These are phyloP conservation scores for Plumapathes pennacea DNA, from an alignment of 92 coral and sea anemone genomes.

Conservation along the genomic window DNA sequence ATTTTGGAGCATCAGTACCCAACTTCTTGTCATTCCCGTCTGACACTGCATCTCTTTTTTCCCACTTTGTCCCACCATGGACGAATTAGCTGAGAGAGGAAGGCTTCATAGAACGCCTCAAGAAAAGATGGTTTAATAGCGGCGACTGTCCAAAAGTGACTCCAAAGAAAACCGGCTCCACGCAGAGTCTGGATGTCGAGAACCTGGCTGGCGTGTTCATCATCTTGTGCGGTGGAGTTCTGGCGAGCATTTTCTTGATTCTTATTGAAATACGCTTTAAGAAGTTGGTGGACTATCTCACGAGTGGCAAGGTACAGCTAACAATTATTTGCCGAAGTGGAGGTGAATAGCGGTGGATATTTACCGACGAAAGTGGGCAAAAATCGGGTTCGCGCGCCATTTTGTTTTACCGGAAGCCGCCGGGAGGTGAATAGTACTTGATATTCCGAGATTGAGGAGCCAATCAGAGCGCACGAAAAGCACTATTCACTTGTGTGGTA, in stretches of 20 bases:
- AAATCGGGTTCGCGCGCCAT: too few relatives aligned
- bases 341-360: too few relatives aligned
- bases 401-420: too few relatives aligned
- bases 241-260: conserved; percentile 60
- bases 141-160: conserved; percentile 71
- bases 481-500: too few relatives aligned
- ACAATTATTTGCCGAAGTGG: too few relatives aligned
- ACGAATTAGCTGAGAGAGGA: conserved; percentile 74
- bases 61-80: neutral
- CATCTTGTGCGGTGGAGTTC: conserved; percentile 83
- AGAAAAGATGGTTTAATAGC: conserved; percentile 93
- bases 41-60: neutral
- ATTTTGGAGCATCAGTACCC: too few relatives aligned
- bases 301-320: conserved; percentile 89
- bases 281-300: conserved; percentile 72
- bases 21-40: neutral
- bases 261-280: conserved; percentile 84
- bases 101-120: conserved; percentile 69
- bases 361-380: too few relatives aligned
- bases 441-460: too few relatives aligned
- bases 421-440: too few relatives aligned
- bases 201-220: conserved; percentile 97
- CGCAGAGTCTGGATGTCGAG: conserved; percentile 76
- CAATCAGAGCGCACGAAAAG: too few relatives aligned
- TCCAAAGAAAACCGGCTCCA: conserved; percentile 44